Evolutionary conservation across 2,797 vertebrate species (phyloP).

Genomic region (Microhierax caerulescens): DNA sequence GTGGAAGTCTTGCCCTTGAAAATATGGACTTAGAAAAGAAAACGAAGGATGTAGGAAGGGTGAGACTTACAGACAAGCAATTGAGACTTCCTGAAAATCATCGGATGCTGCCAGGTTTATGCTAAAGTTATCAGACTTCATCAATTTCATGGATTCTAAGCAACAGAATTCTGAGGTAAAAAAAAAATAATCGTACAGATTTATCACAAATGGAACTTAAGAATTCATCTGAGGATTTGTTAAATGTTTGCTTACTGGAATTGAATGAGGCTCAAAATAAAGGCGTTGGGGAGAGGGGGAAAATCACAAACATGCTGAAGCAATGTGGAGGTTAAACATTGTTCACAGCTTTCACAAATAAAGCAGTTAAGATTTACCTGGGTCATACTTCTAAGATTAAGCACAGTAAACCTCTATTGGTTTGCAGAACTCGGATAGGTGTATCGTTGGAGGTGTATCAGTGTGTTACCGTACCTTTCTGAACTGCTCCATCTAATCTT

Average conservation of each 20-base stretch:
- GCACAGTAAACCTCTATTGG: neutral
- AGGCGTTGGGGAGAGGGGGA: no score
- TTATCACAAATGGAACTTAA: neutral
- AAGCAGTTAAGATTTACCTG: neutral
- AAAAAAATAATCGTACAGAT: neutral
- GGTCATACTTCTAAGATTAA: neutral
- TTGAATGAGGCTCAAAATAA: neutral
- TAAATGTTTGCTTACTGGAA: neutral
- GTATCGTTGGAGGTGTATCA: neutral
- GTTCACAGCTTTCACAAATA: neutral
- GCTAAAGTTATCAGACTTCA: neutral
- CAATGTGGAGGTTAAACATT: neutral
- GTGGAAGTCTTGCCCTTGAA: neutral
- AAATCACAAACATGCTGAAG: neutral
- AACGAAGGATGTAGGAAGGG: fast-evolving
- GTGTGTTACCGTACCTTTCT: neutral
- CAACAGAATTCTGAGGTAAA: neutral
- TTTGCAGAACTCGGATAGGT: neutral
- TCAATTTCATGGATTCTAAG: neutral
- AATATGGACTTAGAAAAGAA: neutral
- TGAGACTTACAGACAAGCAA: neutral
- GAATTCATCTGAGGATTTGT: neutral
- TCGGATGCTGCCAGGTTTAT: neutral
- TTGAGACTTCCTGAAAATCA: neutral
- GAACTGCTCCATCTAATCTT: neutral